Evolutionary conservation across 2,113 vertebrate genomes (phyloP).

Genomic region (Castor canadensis): DNA sequence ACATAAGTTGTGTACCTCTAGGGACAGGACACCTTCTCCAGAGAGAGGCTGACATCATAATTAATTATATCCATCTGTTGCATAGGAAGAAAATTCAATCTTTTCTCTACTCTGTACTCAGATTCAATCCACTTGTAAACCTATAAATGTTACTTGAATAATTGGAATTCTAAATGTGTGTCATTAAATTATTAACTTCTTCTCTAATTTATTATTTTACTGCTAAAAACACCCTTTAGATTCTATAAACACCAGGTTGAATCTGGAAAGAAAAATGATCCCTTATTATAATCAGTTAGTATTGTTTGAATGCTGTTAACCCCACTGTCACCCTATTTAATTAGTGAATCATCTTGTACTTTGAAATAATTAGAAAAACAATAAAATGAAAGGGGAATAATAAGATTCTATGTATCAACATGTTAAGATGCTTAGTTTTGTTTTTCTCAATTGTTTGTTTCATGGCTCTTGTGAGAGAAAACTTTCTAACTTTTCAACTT

Average conservation of each 20-base stretch:
- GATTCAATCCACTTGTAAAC: constrained; percentile 71
- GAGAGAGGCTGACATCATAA: constrained; percentile 74
- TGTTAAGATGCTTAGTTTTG: not conserved
- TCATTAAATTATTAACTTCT: constrained; percentile 56
- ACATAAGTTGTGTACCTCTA: not conserved
- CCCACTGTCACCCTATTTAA: not conserved
- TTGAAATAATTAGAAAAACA: not conserved
- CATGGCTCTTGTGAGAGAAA: too few species aligned
- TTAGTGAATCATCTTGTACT: not conserved
- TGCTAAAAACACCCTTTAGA: constrained; percentile 53
- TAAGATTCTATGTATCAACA: not conserved
- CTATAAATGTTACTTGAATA: constrained; percentile 64
- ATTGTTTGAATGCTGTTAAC: not conserved
- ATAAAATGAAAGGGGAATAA: not conserved
- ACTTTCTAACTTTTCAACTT: too few species aligned
- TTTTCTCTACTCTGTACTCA: constrained; percentile 58
- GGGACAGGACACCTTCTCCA: constrained; percentile 42
- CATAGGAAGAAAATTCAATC: constrained; percentile 69
- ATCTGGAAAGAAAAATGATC: not conserved
- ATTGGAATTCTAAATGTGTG: not conserved
- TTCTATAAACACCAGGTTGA: not conserved
- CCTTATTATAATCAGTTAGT: not conserved
- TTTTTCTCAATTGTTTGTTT: not conserved
- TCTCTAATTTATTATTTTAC: constrained; percentile 53
- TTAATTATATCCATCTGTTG: constrained; percentile 80